Base-by-base conservation (phyloP, 2,797 vertebrate genomes). In the Gadopsis bispinosus region DNA sequence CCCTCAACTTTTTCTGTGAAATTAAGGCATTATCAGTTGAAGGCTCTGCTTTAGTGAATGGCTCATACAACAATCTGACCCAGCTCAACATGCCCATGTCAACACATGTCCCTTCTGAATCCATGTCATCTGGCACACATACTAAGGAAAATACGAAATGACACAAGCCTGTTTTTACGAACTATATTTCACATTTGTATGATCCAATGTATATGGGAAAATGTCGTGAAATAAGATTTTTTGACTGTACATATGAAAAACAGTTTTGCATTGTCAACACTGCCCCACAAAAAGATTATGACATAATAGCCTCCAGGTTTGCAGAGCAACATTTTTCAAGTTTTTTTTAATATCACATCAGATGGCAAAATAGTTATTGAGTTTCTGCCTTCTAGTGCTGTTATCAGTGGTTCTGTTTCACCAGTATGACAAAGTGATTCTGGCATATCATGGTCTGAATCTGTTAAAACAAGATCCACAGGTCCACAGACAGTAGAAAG, bases 161-260 rank as follows among this genome's bases (percentile, higher is more conserved):
- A 14, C 35, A 48, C 1, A 68, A 50, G 0, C 26, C 41, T 39
- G 7, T 41, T 4, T 12, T 33, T 14, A 19, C 51, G 17, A 83
- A 43, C 0, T 63, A 88, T 6, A 90, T 92, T 0, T 88, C 88
- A 19, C 74, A 89, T 48, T 7, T 85, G 12, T 64, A 35, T 74
- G 90, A 93, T 79, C 82, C 88, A 31, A 0, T 77, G 0, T 93
- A 87, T 66, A 87, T 53, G 1, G 85, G 83, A 69, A 69, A 75
- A 45, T 70, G 20, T 47, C 48, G 53, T 67, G 10, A 35, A 31
- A 26, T 5, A 2, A 11, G 0, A 20, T 6, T 35, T 2, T 14
- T n/a, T 26, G 4, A 73, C 56, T 45, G 5, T 45, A 14, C 17
- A 0, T 1, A 50, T 3, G 16, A 66, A 35, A 55, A 50, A 53